Evolutionary conservation across 92 coral and sea anemone species (phyloP), one percentile per base, ranked within the genome.

Genomic region (Pocillopora grandis): DNA sequence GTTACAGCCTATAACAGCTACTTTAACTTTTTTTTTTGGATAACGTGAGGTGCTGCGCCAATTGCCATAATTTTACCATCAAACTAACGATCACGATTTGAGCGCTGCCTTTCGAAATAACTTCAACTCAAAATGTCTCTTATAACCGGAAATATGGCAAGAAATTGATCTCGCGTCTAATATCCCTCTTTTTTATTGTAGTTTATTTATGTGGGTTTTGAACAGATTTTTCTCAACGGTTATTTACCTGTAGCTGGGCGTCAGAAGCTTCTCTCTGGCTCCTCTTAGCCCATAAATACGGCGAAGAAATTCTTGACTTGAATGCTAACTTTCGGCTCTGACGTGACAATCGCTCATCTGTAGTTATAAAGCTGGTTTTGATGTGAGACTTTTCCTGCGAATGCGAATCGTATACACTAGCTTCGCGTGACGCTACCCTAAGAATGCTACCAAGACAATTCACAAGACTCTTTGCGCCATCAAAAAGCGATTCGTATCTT

Each of bases 391-490:
- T 36, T 17, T 66, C 0, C 37, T 3, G 37, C 15, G 71, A 17
- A 5, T 49, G 31, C 20, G 66, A 31, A 36, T 36, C 80, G 58
- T 62, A 36, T 12, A 36, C 70, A 33, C 55, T 17, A 27, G 92
- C 84, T 15, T 61, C 84, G 48, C 23, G 57, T 13, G 89, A 82
- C 10, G 82, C 27, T 14, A 89, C 73, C 64, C 86, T 76, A 17
- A 89, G 84, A 12, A 86, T 74, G 75, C 87, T 89, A 1, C 87
- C 88, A n/a, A 89, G 76, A 16, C 89, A 80, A 66, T 84, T 61
- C 67, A 89, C 77, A 5, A 89, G 83, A 6, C 92, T 80, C 20
- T 76, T 62, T 7, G 89, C 84, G 13, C 89, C 87, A 15, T 64
- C 48, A 14, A 58, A 49, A 56, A 89, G 69, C 23, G 71, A 49